Evolutionary conservation across 2,797 vertebrate genomes (phyloP), one percentile per base, ranked within the genome.

Genomic region (Pseudomugil tenellus): DNA sequence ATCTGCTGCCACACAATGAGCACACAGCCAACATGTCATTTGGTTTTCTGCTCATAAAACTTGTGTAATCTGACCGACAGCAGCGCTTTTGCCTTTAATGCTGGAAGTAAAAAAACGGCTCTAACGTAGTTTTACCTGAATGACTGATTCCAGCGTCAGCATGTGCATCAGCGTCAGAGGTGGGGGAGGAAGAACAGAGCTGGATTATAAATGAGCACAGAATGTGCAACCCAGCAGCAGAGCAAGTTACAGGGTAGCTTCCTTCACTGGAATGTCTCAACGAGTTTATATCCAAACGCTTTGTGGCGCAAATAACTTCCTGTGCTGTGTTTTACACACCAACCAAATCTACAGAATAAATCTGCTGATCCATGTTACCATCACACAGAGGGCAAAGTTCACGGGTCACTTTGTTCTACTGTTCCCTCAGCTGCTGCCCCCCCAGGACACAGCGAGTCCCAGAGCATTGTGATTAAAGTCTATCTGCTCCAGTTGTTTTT

Each of bases 201-300:
- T 10, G 9, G 61, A 26, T 13, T 19, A 21, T 46, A 29, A 58
- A 73, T 59, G 41, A 58, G 28, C n/a, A 67, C 64, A 66, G 49
- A 21, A 17, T 55, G 65, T 70, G 29, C 61, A n/a, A 26, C 21
- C 17, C 21, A 28, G 62, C 25, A 28, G 62, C 43, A 32, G 43
- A 52, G 0, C 29, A 10, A 10, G 13, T 9, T n/a, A 10, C 9
- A 31, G 23, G 2, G 19, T 34, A 35, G 43, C 56, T 25, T 59
- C 31, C 16, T 8, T 41, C 31, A 28, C 6, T 12, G 4, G 35
- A 60, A 65, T 29, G 46, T 48, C 63, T 62, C 8, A 19, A 23
- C 67, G 56, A n/a, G 59, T 53, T 64, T 53, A 10, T 26, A 46
- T 26, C 14, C 16, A 54, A 56, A 13, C 19, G n/a, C 6, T 10